Evolutionary conservation across 2,113 vertebrate genomes (phyloP).

Genomic region (Mixornis gularis): DNA sequence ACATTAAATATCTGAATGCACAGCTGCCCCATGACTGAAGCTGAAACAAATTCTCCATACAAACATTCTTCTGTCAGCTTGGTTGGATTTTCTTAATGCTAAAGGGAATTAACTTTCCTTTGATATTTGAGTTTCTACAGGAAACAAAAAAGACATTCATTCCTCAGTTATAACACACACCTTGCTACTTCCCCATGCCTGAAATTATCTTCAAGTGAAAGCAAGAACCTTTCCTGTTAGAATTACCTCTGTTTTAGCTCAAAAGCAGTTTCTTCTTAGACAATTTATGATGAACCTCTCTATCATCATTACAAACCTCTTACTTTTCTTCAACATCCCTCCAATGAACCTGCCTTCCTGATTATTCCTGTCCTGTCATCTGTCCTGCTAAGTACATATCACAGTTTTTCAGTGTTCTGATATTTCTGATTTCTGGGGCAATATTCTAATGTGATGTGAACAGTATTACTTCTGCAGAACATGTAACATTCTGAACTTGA

Average conservation of each 20-base stretch:
- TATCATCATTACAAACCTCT: background rate
- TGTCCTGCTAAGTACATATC: background rate
- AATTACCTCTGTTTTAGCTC: background rate
- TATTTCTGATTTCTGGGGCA: background rate
- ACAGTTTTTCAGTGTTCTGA: background rate
- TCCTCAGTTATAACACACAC: background rate
- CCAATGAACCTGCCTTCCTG: background rate
- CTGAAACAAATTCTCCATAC: background rate
- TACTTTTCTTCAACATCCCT: background rate
- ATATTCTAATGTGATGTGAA: background rate
- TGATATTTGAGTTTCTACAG: background rate
- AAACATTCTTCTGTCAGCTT: background rate
- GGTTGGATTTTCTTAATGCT: background rate
- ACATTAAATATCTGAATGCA: rapidly evolving
- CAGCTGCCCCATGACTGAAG: background rate
- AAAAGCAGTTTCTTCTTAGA: background rate
- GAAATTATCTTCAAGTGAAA: background rate
- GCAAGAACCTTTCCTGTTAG: background rate
- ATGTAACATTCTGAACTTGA: background rate
- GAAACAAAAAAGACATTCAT: background rate
- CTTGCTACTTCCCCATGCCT: background rate
- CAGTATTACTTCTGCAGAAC: background rate
- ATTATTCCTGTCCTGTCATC: background rate
- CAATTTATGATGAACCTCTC: background rate
- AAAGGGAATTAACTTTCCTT: background rate